These are phyloP conservation scores for Gadopsis marmoratus DNA, from an alignment of 2,797 vertebrate species.

Conservation along the genomic window DNA sequence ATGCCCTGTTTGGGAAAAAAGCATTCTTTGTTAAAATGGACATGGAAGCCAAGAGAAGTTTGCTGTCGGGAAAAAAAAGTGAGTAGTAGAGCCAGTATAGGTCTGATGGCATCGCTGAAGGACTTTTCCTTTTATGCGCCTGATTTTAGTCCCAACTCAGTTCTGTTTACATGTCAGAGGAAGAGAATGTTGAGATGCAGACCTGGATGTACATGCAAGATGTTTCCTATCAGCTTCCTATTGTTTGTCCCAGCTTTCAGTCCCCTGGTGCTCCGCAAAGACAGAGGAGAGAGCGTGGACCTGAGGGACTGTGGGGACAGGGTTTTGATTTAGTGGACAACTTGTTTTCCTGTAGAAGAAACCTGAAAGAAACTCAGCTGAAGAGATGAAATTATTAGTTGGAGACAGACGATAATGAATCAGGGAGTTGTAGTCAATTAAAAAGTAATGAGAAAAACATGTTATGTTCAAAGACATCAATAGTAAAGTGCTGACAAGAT, in stretches of 20 bases:
- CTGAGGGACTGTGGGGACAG: constrained; percentile 27
- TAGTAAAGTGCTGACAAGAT: constrained; percentile 40
- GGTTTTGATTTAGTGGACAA: constrained; percentile 14
- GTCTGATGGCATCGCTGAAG: constrained; percentile 35
- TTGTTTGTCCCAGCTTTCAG: constrained; percentile 66
- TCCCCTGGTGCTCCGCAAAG: constrained; percentile 38
- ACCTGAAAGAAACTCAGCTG: not conserved
- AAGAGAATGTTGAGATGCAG: constrained; percentile 67
- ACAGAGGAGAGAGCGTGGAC: constrained; percentile 37
- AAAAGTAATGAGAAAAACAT: constrained; percentile 44
- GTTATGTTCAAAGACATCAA: constrained; percentile 30
- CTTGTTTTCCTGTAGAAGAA: constrained; percentile 7
- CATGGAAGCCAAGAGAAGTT: constrained; percentile 26
- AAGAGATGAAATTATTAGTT: constrained; percentile 37
- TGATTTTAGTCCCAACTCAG: constrained; percentile 34
- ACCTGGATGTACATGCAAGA: constrained; percentile 76
- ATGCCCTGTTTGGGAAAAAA: constrained; percentile 47
- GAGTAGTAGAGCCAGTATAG: constrained; percentile 10
- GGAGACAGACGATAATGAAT: constrained; percentile 43
- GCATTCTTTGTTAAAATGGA: constrained; percentile 3
- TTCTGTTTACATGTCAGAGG: constrained; percentile 68
- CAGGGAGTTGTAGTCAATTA: constrained; percentile 50
- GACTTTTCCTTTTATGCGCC: constrained; percentile 36
- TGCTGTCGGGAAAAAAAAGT: constrained; percentile 48
- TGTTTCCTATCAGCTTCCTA: constrained; percentile 80